Evolutionary conservation across 2,888 invertebrate genomes (phyloP), one percentile per base, ranked within the genome.

Genomic region (Morpho achilles): DNA sequence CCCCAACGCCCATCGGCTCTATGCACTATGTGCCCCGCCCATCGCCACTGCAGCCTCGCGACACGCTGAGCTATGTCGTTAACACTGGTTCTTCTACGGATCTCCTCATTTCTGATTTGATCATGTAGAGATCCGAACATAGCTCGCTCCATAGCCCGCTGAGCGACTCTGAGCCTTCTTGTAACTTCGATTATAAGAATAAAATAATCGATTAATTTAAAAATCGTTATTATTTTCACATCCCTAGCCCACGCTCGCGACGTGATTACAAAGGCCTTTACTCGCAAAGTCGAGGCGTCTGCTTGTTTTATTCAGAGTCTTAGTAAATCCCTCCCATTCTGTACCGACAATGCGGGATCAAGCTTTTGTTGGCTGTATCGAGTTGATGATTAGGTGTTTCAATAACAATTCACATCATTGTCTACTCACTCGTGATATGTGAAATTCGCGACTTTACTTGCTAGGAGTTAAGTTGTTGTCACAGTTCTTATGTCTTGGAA

Each of bases 321-420:
- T 67, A 67, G 77, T 75, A 87, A 86, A 87, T 84, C 87, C 84
- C 77, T 82, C 73, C 79, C 72, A 84, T 87, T 86, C 84, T 83
- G 71, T 71, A 67, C 72, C 77, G 75, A 86, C 85, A 87, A 85
- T 86, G 75, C 78, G 70, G 77, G 82, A 82, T 84, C 83, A 80
- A 67, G 73, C 81, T 67, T 79, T 86, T 86, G 85, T 86, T 76
- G 78, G 66, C 68, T 71, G 74, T 80, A 83, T 83, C 76, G 80
- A 81, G 82, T 77, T 76, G 78, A 77, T 81, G 84, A 84, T 85
- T 84, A 85, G 78, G 79, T 68, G 77, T 72, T 80, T 81, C 80
- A 78, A 82, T 80, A 55, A 50, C 50, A 55, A 47, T 53, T 45
- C 49, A 16, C 58, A 16, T 23, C 6, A 8, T 43, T 50, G 49